A percentile compares a stretch with the other conserved stretches of the same genome.
phyloP scores from a whole-genome alignment of 1,140 invertebrate species.

The Hyles vespertilio region DNA sequence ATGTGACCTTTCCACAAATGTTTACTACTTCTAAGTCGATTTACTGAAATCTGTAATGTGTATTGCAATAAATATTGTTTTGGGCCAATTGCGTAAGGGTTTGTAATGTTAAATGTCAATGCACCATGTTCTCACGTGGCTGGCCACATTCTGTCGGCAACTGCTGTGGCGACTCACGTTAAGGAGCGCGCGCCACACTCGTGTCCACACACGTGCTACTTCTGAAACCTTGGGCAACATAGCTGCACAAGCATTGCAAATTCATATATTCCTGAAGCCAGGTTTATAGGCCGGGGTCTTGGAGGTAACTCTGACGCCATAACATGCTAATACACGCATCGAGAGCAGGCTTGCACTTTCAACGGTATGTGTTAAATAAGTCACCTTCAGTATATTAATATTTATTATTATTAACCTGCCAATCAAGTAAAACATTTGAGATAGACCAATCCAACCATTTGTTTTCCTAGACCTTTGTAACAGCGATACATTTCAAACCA shows the following conservation, averaged over 20 bases:
- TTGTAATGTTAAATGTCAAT: not conserved
- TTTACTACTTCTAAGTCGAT: no score
- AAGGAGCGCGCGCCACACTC: conserved; percentile 21
- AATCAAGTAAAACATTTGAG: no score
- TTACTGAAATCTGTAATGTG: no score
- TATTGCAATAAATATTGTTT: no score
- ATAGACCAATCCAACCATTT: no score
- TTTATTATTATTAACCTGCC: no score
- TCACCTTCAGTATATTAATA: not conserved
- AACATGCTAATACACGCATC: conserved; percentile 27
- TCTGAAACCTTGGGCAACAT: conserved; percentile 31
- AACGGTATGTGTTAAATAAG: conserved; percentile 8
- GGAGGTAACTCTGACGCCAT: conserved; percentile 26
- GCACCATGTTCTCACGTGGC: conserved; percentile 7
- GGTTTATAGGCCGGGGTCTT: conserved; percentile 42
- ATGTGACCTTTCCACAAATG: no score
- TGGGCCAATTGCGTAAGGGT: no score
- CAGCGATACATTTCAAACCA: no score
- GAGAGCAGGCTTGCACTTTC: conserved; percentile 32
- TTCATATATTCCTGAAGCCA: conserved; percentile 49
- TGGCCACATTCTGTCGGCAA: conserved; percentile 2
- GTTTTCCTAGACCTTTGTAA: no score
- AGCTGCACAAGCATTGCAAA: conserved; percentile 25
- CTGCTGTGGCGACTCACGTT: conserved; percentile 38
- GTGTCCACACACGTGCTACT: conserved; percentile 35